Conservation (phyloP, 2,113 vertebrate species). For the Rana temporaria region DNA sequence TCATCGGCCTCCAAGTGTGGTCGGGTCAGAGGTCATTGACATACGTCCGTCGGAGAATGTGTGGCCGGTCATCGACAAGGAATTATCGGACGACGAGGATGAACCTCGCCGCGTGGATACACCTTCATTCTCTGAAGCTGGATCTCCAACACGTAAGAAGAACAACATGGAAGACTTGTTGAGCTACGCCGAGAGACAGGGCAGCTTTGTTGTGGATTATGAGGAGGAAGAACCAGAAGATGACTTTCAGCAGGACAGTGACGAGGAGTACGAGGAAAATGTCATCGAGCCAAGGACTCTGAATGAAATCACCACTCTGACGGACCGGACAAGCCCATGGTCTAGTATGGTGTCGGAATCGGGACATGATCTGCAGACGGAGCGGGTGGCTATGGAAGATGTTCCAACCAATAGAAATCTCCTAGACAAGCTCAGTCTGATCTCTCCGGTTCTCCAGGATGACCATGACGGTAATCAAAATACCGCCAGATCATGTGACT, state of each 20-base stretch:
- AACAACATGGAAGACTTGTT: background rate
- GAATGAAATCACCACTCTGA: constrained; percentile 86
- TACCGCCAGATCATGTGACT: rapidly evolving
- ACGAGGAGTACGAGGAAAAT: constrained; percentile 88
- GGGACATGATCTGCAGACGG: background rate
- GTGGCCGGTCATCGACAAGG: background rate
- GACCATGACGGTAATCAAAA: background rate
- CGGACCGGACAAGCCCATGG: constrained; percentile 92
- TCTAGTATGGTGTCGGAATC: constrained; percentile 86
- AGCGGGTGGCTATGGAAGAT: background rate
- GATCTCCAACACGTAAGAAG: background rate
- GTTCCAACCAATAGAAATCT: background rate
- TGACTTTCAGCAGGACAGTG: constrained; percentile 61
- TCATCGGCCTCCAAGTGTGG: background rate
- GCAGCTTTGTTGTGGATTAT: background rate
- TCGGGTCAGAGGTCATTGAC: too few species aligned
- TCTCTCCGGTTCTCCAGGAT: constrained; percentile 49
- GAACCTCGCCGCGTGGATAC: background rate
- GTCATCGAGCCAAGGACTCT: constrained; percentile 83
- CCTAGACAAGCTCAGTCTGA: constrained; percentile 36
- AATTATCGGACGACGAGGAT: background rate
- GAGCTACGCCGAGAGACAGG: background rate
- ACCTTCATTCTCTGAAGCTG: background rate
- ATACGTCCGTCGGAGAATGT: background rate
- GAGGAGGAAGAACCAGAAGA: constrained; percentile 51